These are phyloP conservation scores for Siderastrea siderea DNA, from an alignment of 92 coral and sea anemone genomes.

Conservation along the genomic window DNA sequence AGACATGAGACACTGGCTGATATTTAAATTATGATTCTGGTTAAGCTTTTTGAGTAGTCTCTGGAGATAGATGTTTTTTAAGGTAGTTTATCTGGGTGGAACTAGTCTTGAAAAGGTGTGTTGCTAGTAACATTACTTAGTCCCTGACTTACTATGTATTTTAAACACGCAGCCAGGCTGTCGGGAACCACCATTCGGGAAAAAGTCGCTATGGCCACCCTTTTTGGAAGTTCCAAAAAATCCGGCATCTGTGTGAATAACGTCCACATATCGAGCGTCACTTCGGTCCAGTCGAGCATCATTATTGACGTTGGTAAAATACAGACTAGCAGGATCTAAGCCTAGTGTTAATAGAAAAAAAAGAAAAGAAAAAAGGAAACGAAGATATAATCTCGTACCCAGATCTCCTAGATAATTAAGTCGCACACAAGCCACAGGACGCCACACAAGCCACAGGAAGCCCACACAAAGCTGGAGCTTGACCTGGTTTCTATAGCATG, in stretches of 20 bases:
- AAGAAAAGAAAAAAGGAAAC: neutral
- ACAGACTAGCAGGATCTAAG: constrained; percentile 74
- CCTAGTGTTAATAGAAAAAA: constrained; percentile 27
- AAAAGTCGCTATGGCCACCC: constrained; percentile 83
- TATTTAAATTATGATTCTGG: too few species aligned
- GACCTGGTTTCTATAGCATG: too few species aligned
- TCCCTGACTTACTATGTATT: constrained; percentile 12
- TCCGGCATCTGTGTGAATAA: constrained; percentile 69
- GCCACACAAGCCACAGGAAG: too few species aligned
- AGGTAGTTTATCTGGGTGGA: too few species aligned
- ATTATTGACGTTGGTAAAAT: constrained; percentile 5
- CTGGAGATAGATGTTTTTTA: too few species aligned
- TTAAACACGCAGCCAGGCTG: constrained; percentile 62
- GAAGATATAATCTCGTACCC: too few species aligned
- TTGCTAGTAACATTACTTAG: neutral
- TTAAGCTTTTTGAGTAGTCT: too few species aligned
- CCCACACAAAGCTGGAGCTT: too few species aligned
- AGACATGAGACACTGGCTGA: too few species aligned
- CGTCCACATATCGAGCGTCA: constrained; percentile 79
- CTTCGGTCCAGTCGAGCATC: constrained; percentile 64
- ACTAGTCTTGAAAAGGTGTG: neutral
- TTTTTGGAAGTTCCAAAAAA: constrained; percentile 24
- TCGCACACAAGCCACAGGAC: too few species aligned
- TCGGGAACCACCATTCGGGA: constrained; percentile 79
- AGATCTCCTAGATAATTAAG: too few species aligned